Base-by-base conservation (phyloP, 2,888 invertebrate species). In the Phorcus lineatus region DNA sequence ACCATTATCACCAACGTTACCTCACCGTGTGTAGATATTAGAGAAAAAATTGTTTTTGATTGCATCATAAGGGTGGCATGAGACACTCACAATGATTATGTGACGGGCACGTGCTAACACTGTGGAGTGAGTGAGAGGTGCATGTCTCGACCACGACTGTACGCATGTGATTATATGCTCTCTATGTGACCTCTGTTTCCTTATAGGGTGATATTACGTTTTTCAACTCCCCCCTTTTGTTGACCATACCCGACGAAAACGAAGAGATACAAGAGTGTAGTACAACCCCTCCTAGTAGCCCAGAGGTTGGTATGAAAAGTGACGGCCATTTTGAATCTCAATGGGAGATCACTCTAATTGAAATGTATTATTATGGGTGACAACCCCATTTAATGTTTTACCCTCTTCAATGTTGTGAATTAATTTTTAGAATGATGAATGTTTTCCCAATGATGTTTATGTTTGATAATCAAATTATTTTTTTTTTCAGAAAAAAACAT, bases 181-280 rank as follows among this genome's bases (percentile, higher is more conserved):
- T 70, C 19, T 47, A 47, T 40, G 70, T 70, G 36, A 40, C 28
- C 70, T 70, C 36, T 70, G 70, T 77, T 80, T 74, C 67, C 76
- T 82, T 82, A 52, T 85, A 85, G 85, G 85, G 81, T 67, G 84
- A 85, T 78, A 83, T 84, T 52, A 80, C 81, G 57, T 85, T 83
- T 84, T 85, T 85, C 84, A 84, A 85, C 81, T 78, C 80, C 66
- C 83, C 85, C 74, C 81, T 85, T 77, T 81, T 85, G 83, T 77
- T 81, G 31, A 80, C 78, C 66, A 85, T 84, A 52, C 83, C 83
- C 76, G 85, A 85, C 80, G 84, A 85, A 57, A 81, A 82, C 40
- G 85, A 78, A 52, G 79, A 79, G 55, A 54, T 79, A 36, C 55
- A 74, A 31, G 54, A 53, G 55, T 55, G 31, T 55, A 76, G 76